Base-by-base conservation (phyloP, 2,797 vertebrate species). In the Bradypus variegatus region DNA sequence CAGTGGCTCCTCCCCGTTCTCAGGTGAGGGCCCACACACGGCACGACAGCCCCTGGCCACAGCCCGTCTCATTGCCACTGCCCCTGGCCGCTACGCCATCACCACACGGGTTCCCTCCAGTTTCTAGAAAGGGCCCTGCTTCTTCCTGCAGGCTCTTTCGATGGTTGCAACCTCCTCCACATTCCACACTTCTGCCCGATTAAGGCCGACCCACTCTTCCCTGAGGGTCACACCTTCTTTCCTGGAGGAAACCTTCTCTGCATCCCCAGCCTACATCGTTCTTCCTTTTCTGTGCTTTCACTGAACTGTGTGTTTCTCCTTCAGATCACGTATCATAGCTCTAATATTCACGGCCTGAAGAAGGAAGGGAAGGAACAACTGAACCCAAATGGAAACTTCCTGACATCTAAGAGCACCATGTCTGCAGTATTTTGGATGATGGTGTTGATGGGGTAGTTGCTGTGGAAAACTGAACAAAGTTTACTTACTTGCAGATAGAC, bases 401-500 rank as follows among this genome's bases (percentile, higher is more conserved):
- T 38, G 41, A 29, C 31, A 6, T 86, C 48, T 64, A 15, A 86
- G 38, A 11, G 29, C 3, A 41, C 45, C 7, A 15, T 15, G 89
- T 62, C 53, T 31, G 82, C 33, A 12, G 45, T 23, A 23, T 58
- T 90, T 70, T 36, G 67, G 70, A 41, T 29, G 69, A 72, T 64
- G 36, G 72, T 5, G 0, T 36, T 14, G 38, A 75, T 21, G 64
- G n/a, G 31, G 31, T 19, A 67, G 76, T 14, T 91, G 53, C 60
- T 77, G 33, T 10, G 29, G 86, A 86, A 93, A 94, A 91, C 11
- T 75, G 85, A 94, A 64, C 86, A 45, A 93, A 92, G 93, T 92
- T 96, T 82, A 93, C 89, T 86, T 92, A 86, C 79, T 91, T 91
- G 90, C 83, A 90, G 88, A 94, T 65, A 90, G 79, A 73, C 82